A percentile compares a stretch with the other conserved stretches of the same genome.
phyloP scores from a whole-genome alignment of 2,888 invertebrate species.

The Drosophila quinaria region DNA sequence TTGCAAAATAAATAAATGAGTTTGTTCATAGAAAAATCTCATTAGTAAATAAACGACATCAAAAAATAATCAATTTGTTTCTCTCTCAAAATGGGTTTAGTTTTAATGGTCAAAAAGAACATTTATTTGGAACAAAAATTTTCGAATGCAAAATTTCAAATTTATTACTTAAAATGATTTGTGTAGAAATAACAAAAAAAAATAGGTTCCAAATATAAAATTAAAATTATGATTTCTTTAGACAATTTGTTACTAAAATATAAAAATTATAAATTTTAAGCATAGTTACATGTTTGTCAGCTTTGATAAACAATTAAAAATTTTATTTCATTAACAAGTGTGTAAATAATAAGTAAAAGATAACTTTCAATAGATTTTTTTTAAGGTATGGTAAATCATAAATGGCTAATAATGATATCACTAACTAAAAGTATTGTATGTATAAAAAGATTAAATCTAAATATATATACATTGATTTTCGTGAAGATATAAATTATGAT shows the following conservation, averaged over 20 bases:
- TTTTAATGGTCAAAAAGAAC: background rate
- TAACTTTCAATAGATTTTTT: background rate
- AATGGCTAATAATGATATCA: background rate
- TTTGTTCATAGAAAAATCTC: constrained; percentile 15
- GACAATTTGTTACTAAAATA: too few species aligned
- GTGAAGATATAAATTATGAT: background rate
- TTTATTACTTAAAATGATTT: background rate
- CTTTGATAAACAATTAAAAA: background rate
- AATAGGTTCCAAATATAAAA: background rate
- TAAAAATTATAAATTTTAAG: background rate
- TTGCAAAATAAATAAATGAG: background rate
- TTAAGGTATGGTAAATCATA: background rate
- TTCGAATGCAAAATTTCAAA: background rate
- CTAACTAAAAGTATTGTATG: background rate
- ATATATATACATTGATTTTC: background rate
- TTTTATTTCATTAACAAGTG: background rate
- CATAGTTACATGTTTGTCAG: background rate
- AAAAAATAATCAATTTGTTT: background rate
- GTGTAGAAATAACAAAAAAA: background rate
- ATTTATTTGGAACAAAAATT: background rate
- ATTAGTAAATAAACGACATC: constrained; percentile 15
- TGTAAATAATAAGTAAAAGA: background rate
- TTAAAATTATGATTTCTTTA: too few species aligned
- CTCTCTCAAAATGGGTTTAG: background rate
- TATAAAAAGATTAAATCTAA: background rate